phyloP scores from a whole-genome alignment of 2,797 vertebrate species.

The Gymnothorax javanicus region DNA sequence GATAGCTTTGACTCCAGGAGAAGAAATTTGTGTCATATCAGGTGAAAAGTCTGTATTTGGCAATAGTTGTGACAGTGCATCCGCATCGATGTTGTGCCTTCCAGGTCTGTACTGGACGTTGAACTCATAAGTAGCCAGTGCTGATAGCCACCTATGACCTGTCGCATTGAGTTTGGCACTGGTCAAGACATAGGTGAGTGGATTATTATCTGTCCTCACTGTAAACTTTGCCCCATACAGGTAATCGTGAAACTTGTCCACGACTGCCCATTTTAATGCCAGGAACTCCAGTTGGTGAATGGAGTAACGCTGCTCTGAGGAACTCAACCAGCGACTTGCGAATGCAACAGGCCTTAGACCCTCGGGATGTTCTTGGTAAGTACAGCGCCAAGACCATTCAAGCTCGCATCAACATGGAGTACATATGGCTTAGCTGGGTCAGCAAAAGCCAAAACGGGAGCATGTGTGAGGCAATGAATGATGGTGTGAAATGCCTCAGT shows the following conservation, averaged over 20 bases:
- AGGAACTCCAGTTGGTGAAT: not conserved
- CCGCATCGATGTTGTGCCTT: not conserved
- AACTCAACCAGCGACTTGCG: not conserved
- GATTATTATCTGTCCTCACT: too few species aligned
- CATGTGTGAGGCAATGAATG: not conserved
- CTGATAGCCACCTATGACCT: not conserved
- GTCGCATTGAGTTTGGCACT: too few species aligned
- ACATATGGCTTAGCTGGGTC: too few species aligned
- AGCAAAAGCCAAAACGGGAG: too few species aligned
- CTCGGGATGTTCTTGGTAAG: not conserved
- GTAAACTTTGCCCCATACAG: too few species aligned
- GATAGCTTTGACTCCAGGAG: not conserved
- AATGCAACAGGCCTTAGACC: not conserved
- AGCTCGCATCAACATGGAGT: too few species aligned
- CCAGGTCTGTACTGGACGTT: not conserved
- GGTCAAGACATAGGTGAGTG: too few species aligned
- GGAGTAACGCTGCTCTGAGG: not conserved
- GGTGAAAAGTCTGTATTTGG: not conserved
- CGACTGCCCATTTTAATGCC: too few species aligned
- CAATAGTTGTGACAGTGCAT: not conserved
- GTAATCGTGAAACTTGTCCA: too few species aligned
- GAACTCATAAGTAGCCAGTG: constrained; percentile 1
- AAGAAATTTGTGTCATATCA: not conserved
- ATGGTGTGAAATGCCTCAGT: not conserved
- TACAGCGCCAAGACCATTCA: not conserved